Conservation (phyloP, 2,888 invertebrate species). For the Xanthia icteritia region DNA sequence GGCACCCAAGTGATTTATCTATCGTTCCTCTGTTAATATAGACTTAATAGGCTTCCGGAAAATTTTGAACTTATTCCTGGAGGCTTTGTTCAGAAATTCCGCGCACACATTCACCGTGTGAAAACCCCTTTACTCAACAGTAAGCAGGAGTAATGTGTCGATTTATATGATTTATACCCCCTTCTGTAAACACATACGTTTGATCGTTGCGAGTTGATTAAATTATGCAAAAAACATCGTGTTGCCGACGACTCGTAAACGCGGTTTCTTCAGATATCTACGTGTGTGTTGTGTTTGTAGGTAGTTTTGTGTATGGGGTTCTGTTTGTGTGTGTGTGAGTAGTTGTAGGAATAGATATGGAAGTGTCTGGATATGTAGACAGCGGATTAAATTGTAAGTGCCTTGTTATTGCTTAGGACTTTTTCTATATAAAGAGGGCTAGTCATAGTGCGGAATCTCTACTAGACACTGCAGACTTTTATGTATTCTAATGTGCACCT, state of each 20-base stretch:
- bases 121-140: conserved; percentile 44
- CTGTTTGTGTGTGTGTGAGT: neutral
- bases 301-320: neutral
- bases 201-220: conserved; percentile 67
- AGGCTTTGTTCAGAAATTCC: neutral
- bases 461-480: neutral
- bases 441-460: neutral
- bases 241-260: conserved; percentile 54
- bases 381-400: conserved; percentile 26
- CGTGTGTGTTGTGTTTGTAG: conserved; percentile 30
- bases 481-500: neutral
- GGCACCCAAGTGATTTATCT: neutral
- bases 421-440: neutral
- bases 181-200: conserved; percentile 69
- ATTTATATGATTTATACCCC: conserved; percentile 68
- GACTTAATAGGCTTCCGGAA: neutral
- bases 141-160: conserved; percentile 67
- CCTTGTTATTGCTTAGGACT: neutral
- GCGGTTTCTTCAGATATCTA: conserved; percentile 56
- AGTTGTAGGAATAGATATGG: conserved; percentile 14
- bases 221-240: conserved; percentile 70
- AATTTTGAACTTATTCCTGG: neutral
- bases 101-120: conserved; percentile 8
- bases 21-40: neutral
- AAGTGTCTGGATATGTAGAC: conserved; percentile 15